These are phyloP conservation scores for Drosophila miranda DNA, from an alignment of 1,140 invertebrate genomes.

Conservation along the genomic window DNA sequence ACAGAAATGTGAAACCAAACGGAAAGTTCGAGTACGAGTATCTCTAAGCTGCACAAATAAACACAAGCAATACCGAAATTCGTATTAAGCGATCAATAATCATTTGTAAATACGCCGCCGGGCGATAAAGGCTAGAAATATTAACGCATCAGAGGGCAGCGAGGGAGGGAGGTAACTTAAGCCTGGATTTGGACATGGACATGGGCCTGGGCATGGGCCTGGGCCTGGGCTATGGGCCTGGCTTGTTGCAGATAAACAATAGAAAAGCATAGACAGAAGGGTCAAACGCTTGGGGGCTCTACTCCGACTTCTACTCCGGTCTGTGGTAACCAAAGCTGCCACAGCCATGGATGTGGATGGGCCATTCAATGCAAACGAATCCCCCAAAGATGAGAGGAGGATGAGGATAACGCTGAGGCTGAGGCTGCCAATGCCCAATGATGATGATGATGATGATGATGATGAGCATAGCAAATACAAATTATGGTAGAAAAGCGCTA, in stretches of 20 bases:
- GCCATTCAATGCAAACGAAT: constrained; percentile 47
- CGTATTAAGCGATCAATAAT: constrained; percentile 80
- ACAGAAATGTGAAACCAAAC: constrained; percentile 39
- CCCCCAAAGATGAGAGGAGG: constrained; percentile 36
- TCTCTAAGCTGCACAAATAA: constrained; percentile 68
- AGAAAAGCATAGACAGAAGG: constrained; percentile 73
- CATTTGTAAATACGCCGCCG: constrained; percentile 69
- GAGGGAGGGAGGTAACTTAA: constrained; percentile 6
- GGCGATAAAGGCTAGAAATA: constrained; percentile 66
- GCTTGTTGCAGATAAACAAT: constrained; percentile 70
- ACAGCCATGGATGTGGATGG: background rate
- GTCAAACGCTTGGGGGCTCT: constrained; percentile 57
- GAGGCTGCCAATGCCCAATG: constrained; percentile 20
- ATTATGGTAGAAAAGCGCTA: constrained; percentile 78
- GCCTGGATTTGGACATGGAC: constrained; percentile 1
- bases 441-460: constrained; percentile 61
- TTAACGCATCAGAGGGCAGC: constrained; percentile 53
- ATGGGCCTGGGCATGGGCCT: background rate
- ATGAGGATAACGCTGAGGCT: constrained; percentile 1
- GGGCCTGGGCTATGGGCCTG: constrained; percentile 40
- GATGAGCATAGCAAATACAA: constrained; percentile 78
- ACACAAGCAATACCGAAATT: constrained; percentile 49
- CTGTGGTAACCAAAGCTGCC: constrained; percentile 36
- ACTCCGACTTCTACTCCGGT: background rate
- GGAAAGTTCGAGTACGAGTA: constrained; percentile 12